Evolutionary conservation across 2,888 invertebrate genomes (phyloP), one percentile per base, ranked within the genome.

Genomic region (Phyllotreta striolata): DNA sequence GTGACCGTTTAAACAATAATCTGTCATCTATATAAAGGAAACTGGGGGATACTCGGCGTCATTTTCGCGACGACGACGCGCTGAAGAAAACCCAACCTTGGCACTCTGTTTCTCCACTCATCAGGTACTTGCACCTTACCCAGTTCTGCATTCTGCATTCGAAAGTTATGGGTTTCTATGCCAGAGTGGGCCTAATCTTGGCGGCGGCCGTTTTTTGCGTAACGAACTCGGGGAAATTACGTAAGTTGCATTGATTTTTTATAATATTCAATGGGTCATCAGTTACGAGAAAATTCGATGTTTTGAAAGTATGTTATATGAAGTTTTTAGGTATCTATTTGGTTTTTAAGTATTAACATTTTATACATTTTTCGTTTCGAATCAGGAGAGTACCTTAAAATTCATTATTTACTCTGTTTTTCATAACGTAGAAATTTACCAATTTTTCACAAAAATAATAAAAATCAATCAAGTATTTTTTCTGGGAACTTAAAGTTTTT

Each of bases 121-220:
- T 24, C 10, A 8, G 37, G 43, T n/a, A 14, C 14, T 46, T 37
- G 24, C 24, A 24, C 24, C 24, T n/a, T 24, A 24, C 24, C 24
- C 24, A 24, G 24, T 24, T 24, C 24, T 37, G 47, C 39, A 49
- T 35, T 40, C 51, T 40, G 49, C 41, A 41, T 12, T 37, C 43
- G 38, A 9, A 47, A 41, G 44, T 43, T 44, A 63, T 63, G 63
- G 63, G 57, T 63, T 63, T 57, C 57, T 52, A 57, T 57, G 63
- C 54, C 57, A 63, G 52, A 51, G 63, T 38, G 38, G 46, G 52
- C 46, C 39, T 63, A n/a, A 10, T 63, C 13, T 52, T 57, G 52
- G 63, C 49, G 51, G 52, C 51, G 43, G 41, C 41, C 52, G 14
- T 37, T 7, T 24, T 35, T 63, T 56, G 44, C 44, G 35, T 44